Percentiles rank a stretch among this genome's conserved stretches.
Evolutionary conservation across 2,888 invertebrate species (phyloP).

Genomic region (Pelosia muscerda): DNA sequence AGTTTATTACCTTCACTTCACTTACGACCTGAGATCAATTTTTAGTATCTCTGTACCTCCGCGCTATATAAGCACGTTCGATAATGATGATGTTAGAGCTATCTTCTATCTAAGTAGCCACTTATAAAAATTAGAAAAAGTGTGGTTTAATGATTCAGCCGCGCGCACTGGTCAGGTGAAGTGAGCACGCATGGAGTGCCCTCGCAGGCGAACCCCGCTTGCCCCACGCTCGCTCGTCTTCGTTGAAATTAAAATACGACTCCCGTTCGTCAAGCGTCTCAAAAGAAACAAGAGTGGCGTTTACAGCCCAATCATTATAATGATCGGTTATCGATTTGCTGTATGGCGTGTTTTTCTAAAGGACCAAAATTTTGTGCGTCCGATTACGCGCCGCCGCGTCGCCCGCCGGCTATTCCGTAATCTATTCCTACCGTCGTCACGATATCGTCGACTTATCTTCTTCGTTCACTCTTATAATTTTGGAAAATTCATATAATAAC

Average conservation of each 20-base stretch:
- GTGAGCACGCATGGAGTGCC: conserved; percentile 42
- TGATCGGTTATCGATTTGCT: conserved; percentile 85
- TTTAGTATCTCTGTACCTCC: conserved; percentile 23
- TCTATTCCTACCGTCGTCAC: conserved; percentile 83
- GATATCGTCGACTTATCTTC: conserved; percentile 82
- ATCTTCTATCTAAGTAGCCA: conserved; percentile 21
- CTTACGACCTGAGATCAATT: conserved; percentile 25
- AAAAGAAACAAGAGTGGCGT: conserved; percentile 77
- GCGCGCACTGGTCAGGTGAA: conserved; percentile 45
- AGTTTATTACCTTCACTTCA: conserved; percentile 41
- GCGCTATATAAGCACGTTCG: conserved; percentile 29
- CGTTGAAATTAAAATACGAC: conserved; percentile 72
- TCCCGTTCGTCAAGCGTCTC: conserved; percentile 79
- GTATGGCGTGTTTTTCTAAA: conserved; percentile 81
- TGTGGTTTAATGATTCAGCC: conserved; percentile 43
- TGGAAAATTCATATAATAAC: conserved; percentile 85
- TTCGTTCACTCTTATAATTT: conserved; percentile 82
- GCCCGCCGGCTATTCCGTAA: conserved; percentile 77
- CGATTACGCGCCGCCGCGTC: conserved; percentile 73
- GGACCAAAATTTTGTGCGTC: conserved; percentile 80
- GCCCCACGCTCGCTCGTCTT: conserved; percentile 39
- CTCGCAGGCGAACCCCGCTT: conserved; percentile 34
- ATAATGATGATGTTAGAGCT: conserved; percentile 49
- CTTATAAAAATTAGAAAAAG: conserved; percentile 46
- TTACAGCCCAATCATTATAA: conserved; percentile 85